Percentiles rank a stretch among this genome's conserved stretches.
Evolutionary conservation across 2,888 invertebrate genomes (phyloP).

Genomic region (Strigamia transsilvanica): DNA sequence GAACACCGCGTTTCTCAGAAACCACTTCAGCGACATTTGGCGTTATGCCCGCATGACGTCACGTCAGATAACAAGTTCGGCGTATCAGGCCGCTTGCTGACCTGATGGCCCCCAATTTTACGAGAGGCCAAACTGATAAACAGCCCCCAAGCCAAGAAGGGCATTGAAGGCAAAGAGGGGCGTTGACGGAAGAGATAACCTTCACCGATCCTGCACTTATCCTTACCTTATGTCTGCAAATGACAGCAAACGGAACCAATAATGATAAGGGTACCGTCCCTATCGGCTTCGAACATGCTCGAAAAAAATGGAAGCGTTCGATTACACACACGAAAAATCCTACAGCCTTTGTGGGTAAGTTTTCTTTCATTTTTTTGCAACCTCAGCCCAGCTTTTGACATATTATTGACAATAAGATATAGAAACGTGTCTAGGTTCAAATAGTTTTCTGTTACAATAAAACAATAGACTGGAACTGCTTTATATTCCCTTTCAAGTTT

Average conservation of each 20-base stretch:
- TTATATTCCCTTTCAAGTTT: too few species aligned
- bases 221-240: slow-evolving; percentile 26
- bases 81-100: slow-evolving; percentile 42
- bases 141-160: slow-evolving; percentile 8
- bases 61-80: slow-evolving; percentile 32
- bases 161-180: slow-evolving; percentile 5
- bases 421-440: too few species aligned
- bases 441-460: too few species aligned
- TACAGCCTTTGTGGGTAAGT: not conserved
- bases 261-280: slow-evolving; percentile 42
- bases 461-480: too few species aligned
- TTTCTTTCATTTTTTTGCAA: not conserved
- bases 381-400: not conserved
- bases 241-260: slow-evolving; percentile 43
- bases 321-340: not conserved
- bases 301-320: not conserved
- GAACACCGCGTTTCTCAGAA: slow-evolving; percentile 14
- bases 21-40: slow-evolving; percentile 41
- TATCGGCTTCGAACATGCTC: slow-evolving; percentile 10
- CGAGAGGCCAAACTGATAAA: slow-evolving; percentile 49
- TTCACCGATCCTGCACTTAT: slow-evolving; percentile 10
- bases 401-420: not conserved
- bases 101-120: slow-evolving; percentile 45
- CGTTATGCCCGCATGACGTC: slow-evolving; percentile 43
- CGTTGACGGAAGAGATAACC: slow-evolving; percentile 43